phyloP scores from a whole-genome alignment of 2,797 vertebrate species.

The Galaxias olidus region DNA sequence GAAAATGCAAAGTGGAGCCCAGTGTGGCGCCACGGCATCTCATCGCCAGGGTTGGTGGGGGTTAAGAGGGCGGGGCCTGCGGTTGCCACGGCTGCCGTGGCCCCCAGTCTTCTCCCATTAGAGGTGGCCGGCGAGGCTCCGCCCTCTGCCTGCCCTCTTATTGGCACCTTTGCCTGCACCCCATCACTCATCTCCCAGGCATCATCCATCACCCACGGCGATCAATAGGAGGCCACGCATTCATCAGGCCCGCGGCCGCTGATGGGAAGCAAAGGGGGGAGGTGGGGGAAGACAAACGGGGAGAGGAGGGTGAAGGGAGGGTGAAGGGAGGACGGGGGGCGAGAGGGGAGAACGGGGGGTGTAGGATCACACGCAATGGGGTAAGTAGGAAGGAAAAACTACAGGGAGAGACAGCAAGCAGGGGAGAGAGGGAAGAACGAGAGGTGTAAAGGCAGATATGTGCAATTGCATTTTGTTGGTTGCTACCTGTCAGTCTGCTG shows the following conservation, averaged over 20 bases:
- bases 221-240: constrained; percentile 90
- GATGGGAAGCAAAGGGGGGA: constrained; percentile 51
- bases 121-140: constrained; percentile 74
- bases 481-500: neutral
- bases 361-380: constrained; percentile 21
- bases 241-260: constrained; percentile 75
- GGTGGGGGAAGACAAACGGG: constrained; percentile 27
- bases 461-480: neutral
- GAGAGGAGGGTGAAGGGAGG: constrained; percentile 2
- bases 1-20: constrained; percentile 55
- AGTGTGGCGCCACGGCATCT: too few species aligned
- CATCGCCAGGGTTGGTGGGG: constrained; percentile 1
- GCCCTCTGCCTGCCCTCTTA: constrained; percentile 76
- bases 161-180: constrained; percentile 83
- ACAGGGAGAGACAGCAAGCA: constrained; percentile 10
- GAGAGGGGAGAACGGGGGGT: constrained; percentile 35
- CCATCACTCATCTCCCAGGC: constrained; percentile 86
- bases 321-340: constrained; percentile 30
- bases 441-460: too few species aligned
- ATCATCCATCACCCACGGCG: constrained; percentile 85
- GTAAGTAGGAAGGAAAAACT: constrained; percentile 32
- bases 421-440: neutral
- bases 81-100: constrained; percentile 54
- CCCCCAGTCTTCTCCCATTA: constrained; percentile 82
- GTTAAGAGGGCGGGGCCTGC: constrained; percentile 44